A percentile compares a stretch with the other conserved stretches of the same genome.
Conservation (phyloP, 2,113 vertebrate genomes). For the Catagonus wagneri region DNA sequence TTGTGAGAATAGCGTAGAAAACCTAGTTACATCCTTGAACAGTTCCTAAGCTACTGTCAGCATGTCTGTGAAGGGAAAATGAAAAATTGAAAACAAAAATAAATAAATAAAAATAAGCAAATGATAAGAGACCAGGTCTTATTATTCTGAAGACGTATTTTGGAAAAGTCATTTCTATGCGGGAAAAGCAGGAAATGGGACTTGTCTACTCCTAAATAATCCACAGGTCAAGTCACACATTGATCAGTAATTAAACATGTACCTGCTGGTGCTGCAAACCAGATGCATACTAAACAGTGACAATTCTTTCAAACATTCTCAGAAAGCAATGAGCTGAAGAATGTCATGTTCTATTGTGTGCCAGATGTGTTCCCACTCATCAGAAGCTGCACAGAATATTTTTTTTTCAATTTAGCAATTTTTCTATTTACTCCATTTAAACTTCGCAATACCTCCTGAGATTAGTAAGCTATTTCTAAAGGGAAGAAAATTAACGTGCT, state of each 20-base stretch:
- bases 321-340: not conserved
- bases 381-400: not conserved
- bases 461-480: not conserved
- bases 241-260: constrained; percentile 35
- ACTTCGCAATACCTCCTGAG: constrained; percentile 39
- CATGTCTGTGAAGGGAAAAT: not conserved
- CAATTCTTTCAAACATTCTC: not conserved
- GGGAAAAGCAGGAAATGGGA: not conserved
- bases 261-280: not conserved
- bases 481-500: not conserved
- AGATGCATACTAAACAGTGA: not conserved
- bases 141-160: not conserved
- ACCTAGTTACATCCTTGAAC: not conserved
- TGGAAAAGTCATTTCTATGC: not conserved
- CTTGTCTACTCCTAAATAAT: not conserved
- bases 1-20: not conserved
- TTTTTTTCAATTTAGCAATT: constrained; percentile 58
- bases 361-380: not conserved
- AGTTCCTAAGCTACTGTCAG: not conserved
- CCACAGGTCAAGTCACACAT: not conserved
- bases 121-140: not conserved
- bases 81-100: not conserved
- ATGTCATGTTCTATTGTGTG: not conserved
- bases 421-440: constrained; percentile 63
- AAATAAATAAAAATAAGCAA: not conserved